Evolutionary conservation across 2,888 invertebrate species (phyloP).

Genomic region (Petrolisthes manimaculis): DNA sequence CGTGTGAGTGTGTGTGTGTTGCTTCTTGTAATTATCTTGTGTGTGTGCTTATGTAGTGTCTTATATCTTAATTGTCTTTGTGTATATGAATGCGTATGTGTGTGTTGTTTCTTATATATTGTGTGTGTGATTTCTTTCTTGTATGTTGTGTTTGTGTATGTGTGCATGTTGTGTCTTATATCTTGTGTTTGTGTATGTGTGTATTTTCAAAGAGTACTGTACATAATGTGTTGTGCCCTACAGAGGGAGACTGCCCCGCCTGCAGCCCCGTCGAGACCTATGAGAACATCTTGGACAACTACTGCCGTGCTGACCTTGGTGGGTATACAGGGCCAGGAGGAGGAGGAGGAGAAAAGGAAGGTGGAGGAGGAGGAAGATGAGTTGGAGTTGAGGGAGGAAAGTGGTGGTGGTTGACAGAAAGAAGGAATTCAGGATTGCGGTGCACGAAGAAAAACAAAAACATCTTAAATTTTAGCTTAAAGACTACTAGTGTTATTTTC

Average conservation of each 20-base stretch:
- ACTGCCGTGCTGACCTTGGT: conserved; percentile 74
- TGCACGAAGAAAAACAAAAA: background rate
- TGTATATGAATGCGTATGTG: conserved; percentile 2
- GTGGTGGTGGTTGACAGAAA: background rate
- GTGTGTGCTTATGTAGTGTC: background rate
- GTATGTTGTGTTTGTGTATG: background rate
- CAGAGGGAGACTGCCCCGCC: conserved; percentile 45
- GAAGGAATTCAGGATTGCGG: background rate
- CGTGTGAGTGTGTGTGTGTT: no score
- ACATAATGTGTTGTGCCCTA: background rate
- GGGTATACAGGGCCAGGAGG: conserved; percentile 66
- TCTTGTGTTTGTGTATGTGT: background rate
- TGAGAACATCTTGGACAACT: conserved; percentile 76
- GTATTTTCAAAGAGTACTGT: conserved; percentile 4
- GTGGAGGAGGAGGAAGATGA: background rate
- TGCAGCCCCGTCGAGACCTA: conserved; percentile 74
- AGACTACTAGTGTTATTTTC: background rate
- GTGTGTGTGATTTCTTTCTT: background rate
- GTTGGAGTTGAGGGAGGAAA: background rate
- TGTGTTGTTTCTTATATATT: no score
- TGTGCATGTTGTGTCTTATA: background rate
- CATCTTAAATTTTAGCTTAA: background rate
- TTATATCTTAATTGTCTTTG: background rate
- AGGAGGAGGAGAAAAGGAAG: background rate
- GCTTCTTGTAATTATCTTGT: no score